These are phyloP conservation scores for Zygogramma bicolorata DNA, from an alignment of 2,888 invertebrate genomes.

Conservation along the genomic window DNA sequence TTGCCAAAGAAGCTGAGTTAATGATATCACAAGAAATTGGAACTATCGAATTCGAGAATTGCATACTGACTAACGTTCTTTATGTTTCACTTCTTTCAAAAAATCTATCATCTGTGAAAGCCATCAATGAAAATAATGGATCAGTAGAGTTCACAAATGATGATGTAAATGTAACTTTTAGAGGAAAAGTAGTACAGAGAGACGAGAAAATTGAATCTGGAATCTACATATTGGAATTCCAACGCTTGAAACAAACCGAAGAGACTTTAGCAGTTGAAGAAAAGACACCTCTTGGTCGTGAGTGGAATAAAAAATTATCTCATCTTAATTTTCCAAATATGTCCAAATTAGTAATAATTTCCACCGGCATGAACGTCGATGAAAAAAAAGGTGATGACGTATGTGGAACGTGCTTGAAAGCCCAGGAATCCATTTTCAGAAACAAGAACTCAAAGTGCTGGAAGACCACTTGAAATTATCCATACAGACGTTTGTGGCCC, in stretches of 20 bases:
- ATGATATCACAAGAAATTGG: not conserved
- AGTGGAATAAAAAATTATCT: not conserved
- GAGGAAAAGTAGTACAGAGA: not conserved
- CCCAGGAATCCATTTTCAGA: too few species aligned
- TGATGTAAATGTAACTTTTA: too few species aligned
- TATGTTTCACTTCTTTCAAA: not conserved
- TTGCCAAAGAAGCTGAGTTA: not conserved
- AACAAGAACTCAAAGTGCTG: too few species aligned
- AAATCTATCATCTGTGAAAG: not conserved
- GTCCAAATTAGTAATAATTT: not conserved
- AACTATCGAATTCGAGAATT: not conserved
- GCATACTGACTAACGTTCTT: not conserved
- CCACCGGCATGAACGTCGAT: not conserved
- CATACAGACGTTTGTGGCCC: not conserved
- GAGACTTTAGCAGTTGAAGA: too few species aligned
- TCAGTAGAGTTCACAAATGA: too few species aligned
- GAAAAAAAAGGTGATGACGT: not conserved
- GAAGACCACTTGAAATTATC: too few species aligned
- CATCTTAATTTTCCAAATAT: not conserved
- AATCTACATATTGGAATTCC: too few species aligned
- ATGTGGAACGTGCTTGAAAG: not conserved
- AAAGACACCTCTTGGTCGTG: not conserved
- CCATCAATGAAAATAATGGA: not conserved
- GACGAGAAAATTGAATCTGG: not conserved
- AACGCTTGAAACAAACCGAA: too few species aligned